Base-by-base conservation (phyloP, 1,140 invertebrate genomes). In the Helicorthomorpha holstii region DNA sequence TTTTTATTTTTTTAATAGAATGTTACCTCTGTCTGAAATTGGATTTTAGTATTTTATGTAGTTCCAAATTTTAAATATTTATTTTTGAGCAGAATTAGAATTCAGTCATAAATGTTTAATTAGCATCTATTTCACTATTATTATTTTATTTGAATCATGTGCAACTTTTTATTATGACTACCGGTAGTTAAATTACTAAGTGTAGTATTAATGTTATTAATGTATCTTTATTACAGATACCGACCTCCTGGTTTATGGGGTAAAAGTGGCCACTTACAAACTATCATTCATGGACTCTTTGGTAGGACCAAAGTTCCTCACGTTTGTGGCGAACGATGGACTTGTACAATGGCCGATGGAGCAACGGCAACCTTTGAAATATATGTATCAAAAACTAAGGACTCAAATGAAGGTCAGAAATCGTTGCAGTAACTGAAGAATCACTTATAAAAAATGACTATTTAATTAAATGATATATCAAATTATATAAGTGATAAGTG, bases 241-340 rank as follows among this genome's bases (percentile, higher is more conserved):
- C 73, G 82, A 56, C 88, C 90, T 44, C 86, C 88, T n/a, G 70
- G 83, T 54, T 63, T 94, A 59, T 94, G 89, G 89, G 90, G 90
- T 44, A 89, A 88, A 61, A 91, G 85, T 67, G 90, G 90, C 3
- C 90, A 94, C 68, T 76, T 93, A 23, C 89, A 94, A 64, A 93
- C 89, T 0, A 82, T 92, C 43, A 67, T 92, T 19, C 89, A 93
- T 69, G 91, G 85, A 58, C 76, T 91, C 55, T 80, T 93, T 56
- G 87, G 88, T 1, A 75, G 88, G 47, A 80, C 88, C 10, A 77
- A 80, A 47, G 85, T 86, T 59, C 85, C 85, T 45, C 85, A 85
- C 77, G 85, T 85, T 1, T 79, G 83, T 57, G 86, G 88, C 23
- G 78, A 83, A 54, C 72, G 90, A 42, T 76, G 83, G 50, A 80